These are phyloP conservation scores for Sus scrofa DNA, from an alignment of 2,113 vertebrate species.

Conservation along the genomic window DNA sequence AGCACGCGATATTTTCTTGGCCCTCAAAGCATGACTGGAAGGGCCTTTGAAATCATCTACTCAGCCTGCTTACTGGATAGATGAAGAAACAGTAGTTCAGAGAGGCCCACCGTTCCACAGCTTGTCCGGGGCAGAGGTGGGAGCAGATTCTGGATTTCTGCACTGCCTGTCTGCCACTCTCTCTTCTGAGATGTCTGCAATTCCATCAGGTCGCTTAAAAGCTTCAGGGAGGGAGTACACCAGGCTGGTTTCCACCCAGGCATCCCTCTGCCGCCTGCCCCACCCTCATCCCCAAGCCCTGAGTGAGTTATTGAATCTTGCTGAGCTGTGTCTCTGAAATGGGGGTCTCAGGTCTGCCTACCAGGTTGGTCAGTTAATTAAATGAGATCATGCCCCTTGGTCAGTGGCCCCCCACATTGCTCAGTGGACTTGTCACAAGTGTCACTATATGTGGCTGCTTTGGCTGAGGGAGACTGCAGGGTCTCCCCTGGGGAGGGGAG, in stretches of 20 bases:
- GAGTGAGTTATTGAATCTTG: background rate
- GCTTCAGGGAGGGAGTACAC: background rate
- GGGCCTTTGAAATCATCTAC: constrained; percentile 33
- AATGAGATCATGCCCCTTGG: background rate
- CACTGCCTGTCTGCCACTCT: background rate
- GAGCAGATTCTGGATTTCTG: background rate
- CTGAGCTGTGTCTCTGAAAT: background rate
- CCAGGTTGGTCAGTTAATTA: background rate
- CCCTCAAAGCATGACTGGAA: background rate
- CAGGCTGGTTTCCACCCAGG: background rate
- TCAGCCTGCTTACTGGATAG: background rate
- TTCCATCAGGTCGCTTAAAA: background rate
- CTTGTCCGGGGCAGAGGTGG: background rate
- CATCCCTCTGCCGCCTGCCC: no score
- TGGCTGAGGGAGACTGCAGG: background rate
- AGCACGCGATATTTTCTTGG: constrained; percentile 62
- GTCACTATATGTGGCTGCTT: background rate
- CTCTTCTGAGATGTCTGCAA: background rate
- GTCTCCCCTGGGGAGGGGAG: background rate
- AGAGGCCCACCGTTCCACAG: background rate
- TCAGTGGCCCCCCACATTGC: background rate
- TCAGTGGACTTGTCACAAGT: background rate
- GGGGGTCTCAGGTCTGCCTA: background rate
- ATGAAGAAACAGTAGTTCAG: background rate
- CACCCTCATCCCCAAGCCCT: no score